phyloP scores from a whole-genome alignment of 2,888 invertebrate species.

The Eupithecia pulchellata region DNA sequence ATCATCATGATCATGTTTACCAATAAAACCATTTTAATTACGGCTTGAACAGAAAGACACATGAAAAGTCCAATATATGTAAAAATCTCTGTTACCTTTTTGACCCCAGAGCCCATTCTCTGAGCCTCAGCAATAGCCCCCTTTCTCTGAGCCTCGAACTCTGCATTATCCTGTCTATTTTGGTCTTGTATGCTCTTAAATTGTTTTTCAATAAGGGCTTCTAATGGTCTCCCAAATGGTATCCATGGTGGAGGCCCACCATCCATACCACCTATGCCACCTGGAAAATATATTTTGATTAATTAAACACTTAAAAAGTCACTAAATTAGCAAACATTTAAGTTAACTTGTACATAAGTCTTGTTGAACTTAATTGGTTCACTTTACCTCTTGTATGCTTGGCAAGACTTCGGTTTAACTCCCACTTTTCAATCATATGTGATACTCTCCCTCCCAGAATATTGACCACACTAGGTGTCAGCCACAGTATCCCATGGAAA shows the following conservation, averaged over 20 bases:
- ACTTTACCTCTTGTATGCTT: slow-evolving; percentile 85
- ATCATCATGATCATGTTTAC: too few species aligned
- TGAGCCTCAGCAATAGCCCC: slow-evolving; percentile 96
- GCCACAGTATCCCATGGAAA: slow-evolving; percentile 90
- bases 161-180: slow-evolving; percentile 89
- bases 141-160: slow-evolving; percentile 95
- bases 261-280: slow-evolving; percentile 85
- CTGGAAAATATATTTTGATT: slow-evolving; percentile 49
- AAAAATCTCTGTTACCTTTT: slow-evolving; percentile 71
- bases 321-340: background rate
- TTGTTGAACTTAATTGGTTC: background rate
- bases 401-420: slow-evolving; percentile 87
- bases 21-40: background rate
- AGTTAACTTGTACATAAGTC: background rate
- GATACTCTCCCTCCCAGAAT: slow-evolving; percentile 94
- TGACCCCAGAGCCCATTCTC: slow-evolving; percentile 83
- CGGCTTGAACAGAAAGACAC: background rate
- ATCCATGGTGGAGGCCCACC: slow-evolving; percentile 96
- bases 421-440: slow-evolving; percentile 95
- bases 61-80: background rate
- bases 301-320: too few species aligned
- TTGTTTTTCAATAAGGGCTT: slow-evolving; percentile 86
- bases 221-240: slow-evolving; percentile 93
- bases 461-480: slow-evolving; percentile 88
- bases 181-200: slow-evolving; percentile 89